Evolutionary conservation across 2,888 invertebrate genomes (phyloP).

Genomic region (Megastigmus dorsalis): DNA sequence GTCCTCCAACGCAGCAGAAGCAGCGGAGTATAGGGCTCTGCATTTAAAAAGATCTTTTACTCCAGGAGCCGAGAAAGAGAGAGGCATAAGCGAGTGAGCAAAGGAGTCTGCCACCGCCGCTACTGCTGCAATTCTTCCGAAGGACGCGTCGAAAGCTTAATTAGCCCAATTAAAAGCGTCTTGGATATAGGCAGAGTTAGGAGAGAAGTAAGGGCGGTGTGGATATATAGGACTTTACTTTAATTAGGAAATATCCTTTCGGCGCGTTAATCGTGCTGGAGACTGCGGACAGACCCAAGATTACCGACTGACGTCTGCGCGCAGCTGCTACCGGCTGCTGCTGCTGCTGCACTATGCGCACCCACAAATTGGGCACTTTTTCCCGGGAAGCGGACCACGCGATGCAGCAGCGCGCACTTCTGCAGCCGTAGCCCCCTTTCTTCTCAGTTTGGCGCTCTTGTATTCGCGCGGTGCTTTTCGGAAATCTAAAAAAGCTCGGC

Average conservation of each 20-base stretch:
- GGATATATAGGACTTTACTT: conserved; percentile 28
- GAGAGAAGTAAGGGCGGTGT: not conserved
- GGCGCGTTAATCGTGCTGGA: conserved; percentile 26
- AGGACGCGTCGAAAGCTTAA: conserved; percentile 55
- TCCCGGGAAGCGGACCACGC: conserved; percentile 1
- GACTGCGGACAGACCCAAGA: too few species aligned
- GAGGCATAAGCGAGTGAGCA: too few species aligned
- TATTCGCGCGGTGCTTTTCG: not conserved
- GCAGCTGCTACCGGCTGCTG: too few species aligned
- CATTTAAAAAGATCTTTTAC: conserved; percentile 6
- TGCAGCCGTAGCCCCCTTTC: too few species aligned
- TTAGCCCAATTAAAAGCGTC: conserved; percentile 54
- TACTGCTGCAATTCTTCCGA: conserved; percentile 29
- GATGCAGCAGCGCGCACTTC: too few species aligned
- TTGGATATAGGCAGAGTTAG: conserved; percentile 11
- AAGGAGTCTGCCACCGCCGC: too few species aligned
- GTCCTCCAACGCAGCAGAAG: not conserved
- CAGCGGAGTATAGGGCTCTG: not conserved
- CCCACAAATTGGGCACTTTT: not conserved
- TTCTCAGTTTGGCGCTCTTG: too few species aligned
- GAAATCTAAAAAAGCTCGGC: not conserved
- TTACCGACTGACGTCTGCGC: too few species aligned
- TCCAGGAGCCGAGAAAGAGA: not conserved
- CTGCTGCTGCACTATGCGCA: not conserved
- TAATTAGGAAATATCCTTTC: conserved; percentile 53